Base-by-base conservation (phyloP, 2,888 invertebrate species). In the Nymphalis polychloros region DNA sequence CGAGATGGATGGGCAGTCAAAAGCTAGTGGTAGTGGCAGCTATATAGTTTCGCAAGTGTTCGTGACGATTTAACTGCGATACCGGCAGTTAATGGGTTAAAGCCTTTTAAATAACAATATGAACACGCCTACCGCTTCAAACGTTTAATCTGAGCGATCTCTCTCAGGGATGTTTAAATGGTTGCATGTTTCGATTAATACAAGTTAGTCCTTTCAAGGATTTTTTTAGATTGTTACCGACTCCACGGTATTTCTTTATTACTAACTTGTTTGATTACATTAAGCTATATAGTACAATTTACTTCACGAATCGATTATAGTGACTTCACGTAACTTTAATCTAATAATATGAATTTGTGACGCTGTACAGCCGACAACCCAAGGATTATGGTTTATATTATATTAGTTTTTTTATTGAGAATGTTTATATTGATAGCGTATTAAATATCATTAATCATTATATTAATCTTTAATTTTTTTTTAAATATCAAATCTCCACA, bases 91-190 rank as follows among this genome's bases (percentile, higher is more conserved):
- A 89, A 88, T 86, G 80, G 83, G 81, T 81, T 76, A 81, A 77
- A 84, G 84, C 87, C 86, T 86, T 88, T 87, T 88, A 86, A 88
- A 86, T 85, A 89, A 89, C 89, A 89, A 90, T 88, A 85, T 82
- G 77, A 78, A 79, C 81, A 84, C 90, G 89, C 90, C 90, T 81
- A 83, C 83, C 76, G 78, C 80, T 81, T 82, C 83, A 84, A 69
- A 85, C 79, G 78, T 78, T 73, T 84, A 84, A 89, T 89, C 87
- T 72, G 71, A 60, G 52, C 72, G 82, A 89, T 89, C 88, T 88
- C 86, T 89, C 88, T 86, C 87, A 89, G 86, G 87, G 86, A 88
- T 87, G 84, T 75, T 70, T 72, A 67, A 70, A 69, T 49, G 84
- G 74, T 68, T 69, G 64, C 68, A 69, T 46, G 74, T 77, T 76